Base-by-base conservation (phyloP, 2,797 vertebrate species). In the Neomorphus geoffroyi region DNA sequence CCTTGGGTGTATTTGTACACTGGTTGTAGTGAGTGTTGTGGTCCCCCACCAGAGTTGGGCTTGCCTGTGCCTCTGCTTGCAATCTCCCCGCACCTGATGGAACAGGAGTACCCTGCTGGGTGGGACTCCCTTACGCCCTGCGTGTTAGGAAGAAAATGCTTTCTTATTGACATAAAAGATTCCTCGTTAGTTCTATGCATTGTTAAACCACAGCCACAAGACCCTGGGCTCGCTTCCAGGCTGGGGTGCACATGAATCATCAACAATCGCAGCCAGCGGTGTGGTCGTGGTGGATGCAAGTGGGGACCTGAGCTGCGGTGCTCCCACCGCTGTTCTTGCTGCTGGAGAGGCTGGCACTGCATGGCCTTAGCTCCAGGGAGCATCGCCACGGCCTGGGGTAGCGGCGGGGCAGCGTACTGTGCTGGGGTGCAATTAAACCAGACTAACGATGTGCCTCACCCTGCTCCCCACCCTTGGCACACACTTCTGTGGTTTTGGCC, bases 231-330 rank as follows among this genome's bases (percentile, higher is more conserved):
- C 28, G 24, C 5, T 21, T 33, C 33, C 4, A 43, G 65, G 41
- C 17, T 46, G 6, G 3, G 4, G 15, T 4, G 28, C 0, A 0
- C 5, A 13, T 1, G 16, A 32, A 35, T 6, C 3, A 3, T 0
- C 1, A 35, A 43, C 14, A 0, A 1, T 26, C 23, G 18, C 13
- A 3, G 57, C 5, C 0, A 0, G 21, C 0, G 0, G 41, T 10
- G 27, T 32, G 27, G 37, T 28, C 2, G 1, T 0, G 1, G 64
- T 1, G 1, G 10, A 50, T 12, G n/a, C 39, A 18, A 51, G 7
- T 0, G 1, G n/a, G 35, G 2, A 28, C 5, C 7, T 0, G 5
- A 51, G 23, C 15, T 13, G 15, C 0, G 1, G 4, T 10, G 41
- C 32, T 89, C 16, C 46, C 1, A 1, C 11, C 0, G 18, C 16